Percentiles rank a stretch among this genome's conserved stretches.
Evolutionary conservation across 2,888 invertebrate species (phyloP).

Genomic region (Agrotis segetum): DNA sequence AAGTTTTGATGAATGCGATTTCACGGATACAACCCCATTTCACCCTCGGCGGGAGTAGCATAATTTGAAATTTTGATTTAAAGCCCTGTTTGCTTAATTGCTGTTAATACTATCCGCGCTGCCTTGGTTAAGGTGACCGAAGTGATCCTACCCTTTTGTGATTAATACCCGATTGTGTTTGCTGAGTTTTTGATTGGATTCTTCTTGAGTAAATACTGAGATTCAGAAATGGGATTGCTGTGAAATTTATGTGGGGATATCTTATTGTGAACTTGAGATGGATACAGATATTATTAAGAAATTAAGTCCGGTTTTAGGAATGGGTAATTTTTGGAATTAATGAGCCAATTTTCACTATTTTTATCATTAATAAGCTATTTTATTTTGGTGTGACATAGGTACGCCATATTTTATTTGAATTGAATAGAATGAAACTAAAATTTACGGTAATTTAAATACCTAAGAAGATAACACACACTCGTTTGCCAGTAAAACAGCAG

Average conservation of each 20-base stretch:
- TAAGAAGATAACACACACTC: no score
- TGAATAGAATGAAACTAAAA: no score
- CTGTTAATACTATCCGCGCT: constrained; percentile 73
- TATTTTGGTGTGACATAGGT: no score
- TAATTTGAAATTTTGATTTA: constrained; percentile 88
- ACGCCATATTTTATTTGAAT: no score
- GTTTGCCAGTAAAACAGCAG: no score
- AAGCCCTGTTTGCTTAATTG: constrained; percentile 81
- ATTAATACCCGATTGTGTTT: constrained; percentile 52
- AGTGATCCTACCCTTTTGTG: constrained; percentile 54
- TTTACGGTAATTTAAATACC: no score
- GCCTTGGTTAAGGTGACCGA: constrained; percentile 58
- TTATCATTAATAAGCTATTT: no score
- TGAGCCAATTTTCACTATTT: no score
- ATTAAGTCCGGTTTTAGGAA: no score
- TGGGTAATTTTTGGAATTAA: no score
- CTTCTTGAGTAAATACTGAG: constrained; percentile 45
- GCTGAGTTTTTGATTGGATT: constrained; percentile 55
- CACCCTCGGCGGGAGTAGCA: constrained; percentile 71
- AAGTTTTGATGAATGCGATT: constrained; percentile 90
- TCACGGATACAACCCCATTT: constrained; percentile 80
- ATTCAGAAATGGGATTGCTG: constrained; percentile 32
- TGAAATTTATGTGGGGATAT: constrained; percentile 23
- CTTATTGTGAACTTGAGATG: no score
- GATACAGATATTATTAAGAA: no score